Percentiles rank a stretch among this genome's conserved stretches.
phyloP scores from a whole-genome alignment of 2,797 vertebrate genomes.

The Sebastes minor region DNA sequence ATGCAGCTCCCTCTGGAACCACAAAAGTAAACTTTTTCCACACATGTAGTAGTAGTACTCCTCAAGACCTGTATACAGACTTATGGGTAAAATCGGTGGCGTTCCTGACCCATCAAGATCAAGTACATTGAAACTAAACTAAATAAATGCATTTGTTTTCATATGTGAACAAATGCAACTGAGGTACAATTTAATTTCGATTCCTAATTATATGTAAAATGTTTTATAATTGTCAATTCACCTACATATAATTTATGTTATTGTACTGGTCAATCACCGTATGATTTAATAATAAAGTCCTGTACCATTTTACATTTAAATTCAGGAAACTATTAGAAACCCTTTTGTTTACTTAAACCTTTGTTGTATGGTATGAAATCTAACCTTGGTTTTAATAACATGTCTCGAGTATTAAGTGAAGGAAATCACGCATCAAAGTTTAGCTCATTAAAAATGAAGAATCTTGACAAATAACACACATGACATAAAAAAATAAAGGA shows the following conservation, averaged over 20 bases:
- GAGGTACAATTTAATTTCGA: background rate
- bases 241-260: background rate
- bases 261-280: background rate
- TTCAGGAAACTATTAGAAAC: background rate
- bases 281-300: background rate
- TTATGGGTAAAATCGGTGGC: background rate
- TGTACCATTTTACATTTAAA: background rate
- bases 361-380: background rate
- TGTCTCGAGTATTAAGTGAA: background rate
- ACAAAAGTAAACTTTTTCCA: background rate
- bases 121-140: background rate
- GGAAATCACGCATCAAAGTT: background rate
- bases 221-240: background rate
- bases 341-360: background rate
- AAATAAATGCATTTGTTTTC: background rate
- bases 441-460: background rate
- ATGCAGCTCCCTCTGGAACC: background rate
- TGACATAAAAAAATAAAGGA: conserved; percentile 50
- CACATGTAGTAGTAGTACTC: background rate
- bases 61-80: background rate
- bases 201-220: background rate
- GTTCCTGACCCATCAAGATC: background rate
- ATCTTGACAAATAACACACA: background rate
- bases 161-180: background rate
- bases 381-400: background rate